Percentiles rank a stretch among this genome's conserved stretches.
Conservation (phyloP, 2,888 invertebrate genomes). For the Luffia ferchaultella region DNA sequence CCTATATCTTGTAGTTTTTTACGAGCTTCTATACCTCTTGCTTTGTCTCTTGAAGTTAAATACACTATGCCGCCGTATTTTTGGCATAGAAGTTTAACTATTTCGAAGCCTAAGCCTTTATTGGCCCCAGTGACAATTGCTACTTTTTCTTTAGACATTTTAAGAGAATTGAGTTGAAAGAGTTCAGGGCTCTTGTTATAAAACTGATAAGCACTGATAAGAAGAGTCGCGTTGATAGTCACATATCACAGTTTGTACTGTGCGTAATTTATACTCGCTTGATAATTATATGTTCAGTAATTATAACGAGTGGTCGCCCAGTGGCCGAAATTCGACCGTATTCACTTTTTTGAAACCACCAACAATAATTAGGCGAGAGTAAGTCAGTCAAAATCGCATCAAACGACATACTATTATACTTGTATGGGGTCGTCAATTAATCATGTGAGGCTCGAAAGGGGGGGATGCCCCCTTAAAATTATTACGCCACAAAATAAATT, state of each 20-base stretch:
- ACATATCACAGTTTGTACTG: not conserved
- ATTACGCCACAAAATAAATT: too few relatives aligned
- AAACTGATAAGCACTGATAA: not conserved
- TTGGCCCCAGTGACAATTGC: conserved; percentile 74
- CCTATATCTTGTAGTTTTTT: conserved; percentile 57
- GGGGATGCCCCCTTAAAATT: too few relatives aligned
- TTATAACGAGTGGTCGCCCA: too few relatives aligned
- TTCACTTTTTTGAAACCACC: too few relatives aligned
- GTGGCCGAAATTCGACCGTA: too few relatives aligned
- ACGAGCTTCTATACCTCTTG: conserved; percentile 66
- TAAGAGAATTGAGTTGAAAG: conserved; percentile 5
- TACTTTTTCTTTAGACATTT: conserved; percentile 29
- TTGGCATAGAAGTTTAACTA: conserved; percentile 69
- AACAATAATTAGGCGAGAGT: too few relatives aligned
- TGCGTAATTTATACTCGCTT: not conserved
- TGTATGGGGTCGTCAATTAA: too few relatives aligned
- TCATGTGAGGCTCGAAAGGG: too few relatives aligned
- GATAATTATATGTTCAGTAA: too few relatives aligned
- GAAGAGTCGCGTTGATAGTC: not conserved
- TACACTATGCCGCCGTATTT: conserved; percentile 65
- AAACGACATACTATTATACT: too few relatives aligned
- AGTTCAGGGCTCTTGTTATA: not conserved
- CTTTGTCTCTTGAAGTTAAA: conserved; percentile 70
- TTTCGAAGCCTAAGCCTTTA: conserved; percentile 75
- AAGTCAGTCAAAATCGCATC: too few relatives aligned